Base-by-base conservation (phyloP, 1,140 invertebrate species). In the Camponotus pennsylvanicus region DNA sequence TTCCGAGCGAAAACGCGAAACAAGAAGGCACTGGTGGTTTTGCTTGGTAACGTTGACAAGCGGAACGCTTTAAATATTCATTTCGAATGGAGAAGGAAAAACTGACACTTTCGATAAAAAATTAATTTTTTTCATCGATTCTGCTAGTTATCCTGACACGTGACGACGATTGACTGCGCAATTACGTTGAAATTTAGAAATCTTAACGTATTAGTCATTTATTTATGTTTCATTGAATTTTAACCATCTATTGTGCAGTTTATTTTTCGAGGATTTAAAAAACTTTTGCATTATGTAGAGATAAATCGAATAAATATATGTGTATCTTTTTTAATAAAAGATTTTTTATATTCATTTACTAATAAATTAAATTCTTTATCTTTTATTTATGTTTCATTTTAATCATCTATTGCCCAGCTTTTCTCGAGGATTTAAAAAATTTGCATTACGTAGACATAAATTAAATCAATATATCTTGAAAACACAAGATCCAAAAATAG, bases 41-140 rank as follows among this genome's bases (percentile, higher is more conserved):
- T 18, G 7, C 63, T 63, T 64, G 37, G 40, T 8, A 42, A 61
- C 32, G 55, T 42, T 27, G 42, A 34, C 11, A 63, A 27, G 11
- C 15, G 9, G 59, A 63, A 18, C 21, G 49, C 49, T 52, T 52
- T 52, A 15, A 52, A 52, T 52, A 52, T 52, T 52, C 21, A 13
- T 7, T 4, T 13, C 8, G 42, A 49, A 49, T 49, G 42, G 45
- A 34, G 15, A 52, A n/a, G 13, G 6, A 70, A 34, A 70, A 34
- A 70, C 34, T 70, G 67, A 27, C 27, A 70, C 7, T 70, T 70
- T 32, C 4, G 27, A 34, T 37, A 45, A 15, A 70, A 70, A 49
- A 52, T 52, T 4, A 32, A 52, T 52, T 18, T 52, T 42, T 67
- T 67, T 42, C 42, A 11, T 67, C 8, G 18, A 27, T 67, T 42